Evolutionary conservation across 2,113 vertebrate genomes (phyloP).

Genomic region (Alligator mississippiensis): DNA sequence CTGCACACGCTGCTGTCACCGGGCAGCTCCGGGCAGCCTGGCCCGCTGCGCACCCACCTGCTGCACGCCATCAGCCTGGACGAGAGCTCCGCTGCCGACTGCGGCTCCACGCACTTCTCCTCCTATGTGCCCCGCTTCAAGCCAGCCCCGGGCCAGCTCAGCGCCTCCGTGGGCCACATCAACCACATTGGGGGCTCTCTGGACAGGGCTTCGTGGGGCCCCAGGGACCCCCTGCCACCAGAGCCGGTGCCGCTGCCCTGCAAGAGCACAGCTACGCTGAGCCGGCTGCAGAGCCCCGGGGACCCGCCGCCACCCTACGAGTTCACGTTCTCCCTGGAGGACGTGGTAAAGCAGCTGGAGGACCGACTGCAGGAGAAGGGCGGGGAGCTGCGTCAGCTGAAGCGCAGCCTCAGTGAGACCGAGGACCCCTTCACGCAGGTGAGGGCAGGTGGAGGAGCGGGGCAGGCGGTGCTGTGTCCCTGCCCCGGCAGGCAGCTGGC

Average conservation of each 20-base stretch:
- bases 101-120: conserved; percentile 91
- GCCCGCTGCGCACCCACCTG: conserved; percentile 75
- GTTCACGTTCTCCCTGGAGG: conserved; percentile 89
- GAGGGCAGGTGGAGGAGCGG: neutral
- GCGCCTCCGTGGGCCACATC: conserved; percentile 94
- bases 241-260: conserved; percentile 81
- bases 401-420: conserved; percentile 89
- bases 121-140: conserved; percentile 88
- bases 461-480: rapidly evolving
- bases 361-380: conserved; percentile 90
- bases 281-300: conserved; percentile 82
- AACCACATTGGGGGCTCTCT: conserved; percentile 93
- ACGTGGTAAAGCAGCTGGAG: conserved; percentile 89
- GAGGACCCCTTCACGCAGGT: conserved; percentile 94
- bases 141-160: conserved; percentile 88
- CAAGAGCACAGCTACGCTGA: conserved; percentile 88
- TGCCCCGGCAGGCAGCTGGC: neutral
- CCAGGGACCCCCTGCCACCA: conserved; percentile 75
- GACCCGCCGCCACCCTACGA: conserved; percentile 92
- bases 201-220: conserved; percentile 82
- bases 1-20: conserved; percentile 86
- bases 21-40: conserved; percentile 75
- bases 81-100: conserved; percentile 89
- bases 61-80: conserved; percentile 85
- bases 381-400: conserved; percentile 91